Base-by-base conservation (phyloP, 2,797 vertebrate genomes). In the Neosalanx taihuensis region DNA sequence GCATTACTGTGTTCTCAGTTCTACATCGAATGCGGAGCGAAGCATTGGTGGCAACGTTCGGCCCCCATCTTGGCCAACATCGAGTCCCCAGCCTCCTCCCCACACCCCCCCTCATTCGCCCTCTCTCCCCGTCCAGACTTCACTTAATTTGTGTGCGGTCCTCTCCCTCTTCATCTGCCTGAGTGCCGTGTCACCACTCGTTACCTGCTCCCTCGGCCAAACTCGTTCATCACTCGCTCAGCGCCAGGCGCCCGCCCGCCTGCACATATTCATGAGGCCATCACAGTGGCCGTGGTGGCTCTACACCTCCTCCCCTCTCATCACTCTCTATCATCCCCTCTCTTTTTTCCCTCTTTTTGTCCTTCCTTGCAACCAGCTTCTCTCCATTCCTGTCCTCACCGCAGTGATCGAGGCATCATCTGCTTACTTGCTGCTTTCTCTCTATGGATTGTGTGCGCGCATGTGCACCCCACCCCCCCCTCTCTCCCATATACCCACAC, bases 221-320 rank as follows among this genome's bases (percentile, higher is more conserved):
- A 74, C 73, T 60, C 75, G 53, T 76, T 82, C 73, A 86, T 84
- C 82, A 73, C 71, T 80, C 71, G 60, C 77, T 73, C 74, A 57
- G 51, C 63, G 53, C 37, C 70, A 56, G 70, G 77, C 72, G 58
- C 73, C 69, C 17, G 2, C 56, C 53, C 65, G 37, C 20, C 68
- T 20, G 33, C 35, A 65, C 75, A 75, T 82, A 82, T 81, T 81
- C 87, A 83, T 67, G 67, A 80, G 62, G 69, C 72, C 61, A 66
- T 79, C 70, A 35, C 26, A 70, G 56, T 65, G 66, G 66, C 9
- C n/a, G 23, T 67, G 69, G 62, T 65, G 58, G 59, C 63, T 77
- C 74, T 69, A 37, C 61, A 29, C 66, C 57, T 15, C 62, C 33
- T 35, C 26, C 57, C 46, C 17, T 31, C 57, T 59, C 46, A 62